Conservation (phyloP, 2,113 vertebrate genomes). For the Corvus cornix region DNA sequence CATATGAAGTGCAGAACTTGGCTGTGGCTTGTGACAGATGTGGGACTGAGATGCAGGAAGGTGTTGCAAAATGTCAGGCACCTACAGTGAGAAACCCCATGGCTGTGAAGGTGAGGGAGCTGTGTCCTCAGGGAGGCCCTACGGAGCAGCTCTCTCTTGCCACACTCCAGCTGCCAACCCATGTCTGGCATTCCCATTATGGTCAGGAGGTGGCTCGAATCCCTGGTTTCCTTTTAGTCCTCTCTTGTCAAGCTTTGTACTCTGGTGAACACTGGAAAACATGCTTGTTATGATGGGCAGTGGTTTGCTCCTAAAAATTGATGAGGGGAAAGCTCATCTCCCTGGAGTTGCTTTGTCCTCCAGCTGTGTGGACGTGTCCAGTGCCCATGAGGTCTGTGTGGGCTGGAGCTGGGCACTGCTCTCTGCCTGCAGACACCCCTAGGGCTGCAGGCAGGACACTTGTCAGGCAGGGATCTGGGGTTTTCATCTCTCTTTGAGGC, state of each 20-base stretch:
- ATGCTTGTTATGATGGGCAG: background rate
- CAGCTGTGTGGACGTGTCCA: background rate
- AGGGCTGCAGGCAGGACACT: background rate
- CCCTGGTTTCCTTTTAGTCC: background rate
- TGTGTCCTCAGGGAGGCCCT: background rate
- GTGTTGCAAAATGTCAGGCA: background rate
- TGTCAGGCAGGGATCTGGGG: background rate
- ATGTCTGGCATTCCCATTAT: background rate
- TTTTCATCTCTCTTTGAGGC: background rate
- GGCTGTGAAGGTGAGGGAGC: background rate
- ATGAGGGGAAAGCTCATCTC: background rate
- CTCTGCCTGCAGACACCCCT: background rate
- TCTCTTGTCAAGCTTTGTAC: background rate
- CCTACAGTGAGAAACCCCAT: background rate
- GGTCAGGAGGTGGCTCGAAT: background rate
- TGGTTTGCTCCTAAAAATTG: background rate
- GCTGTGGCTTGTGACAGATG: slow-evolving; percentile 39
- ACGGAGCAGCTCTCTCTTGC: background rate
- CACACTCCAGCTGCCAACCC: background rate
- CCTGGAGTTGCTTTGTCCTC: background rate
- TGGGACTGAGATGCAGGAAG: background rate
- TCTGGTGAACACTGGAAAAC: background rate
- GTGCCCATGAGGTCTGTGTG: background rate
- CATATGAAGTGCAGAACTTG: background rate
- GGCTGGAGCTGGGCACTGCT: background rate